A percentile compares a stretch with the other conserved stretches of the same genome.
These are phyloP conservation scores for Leptopterna dolabrata DNA, from an alignment of 2,888 invertebrate species.

Conservation along the genomic window DNA sequence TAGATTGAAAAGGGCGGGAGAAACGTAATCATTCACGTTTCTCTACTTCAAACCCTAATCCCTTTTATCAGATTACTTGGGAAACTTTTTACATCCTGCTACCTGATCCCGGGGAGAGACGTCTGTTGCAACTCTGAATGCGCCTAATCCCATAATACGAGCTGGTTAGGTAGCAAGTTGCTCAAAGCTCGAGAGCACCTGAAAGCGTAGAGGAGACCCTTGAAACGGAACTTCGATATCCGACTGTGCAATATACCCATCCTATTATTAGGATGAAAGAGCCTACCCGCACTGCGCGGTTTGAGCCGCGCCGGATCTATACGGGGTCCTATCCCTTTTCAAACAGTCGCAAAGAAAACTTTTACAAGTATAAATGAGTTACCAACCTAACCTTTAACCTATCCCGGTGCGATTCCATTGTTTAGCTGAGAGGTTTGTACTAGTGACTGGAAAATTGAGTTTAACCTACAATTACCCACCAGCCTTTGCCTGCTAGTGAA, in stretches of 20 bases:
- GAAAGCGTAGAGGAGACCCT: background rate
- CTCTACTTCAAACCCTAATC: background rate
- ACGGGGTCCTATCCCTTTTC: background rate
- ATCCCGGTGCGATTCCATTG: background rate
- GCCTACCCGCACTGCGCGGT: background rate
- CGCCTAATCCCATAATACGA: background rate
- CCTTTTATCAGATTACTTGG: background rate
- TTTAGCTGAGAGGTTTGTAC: background rate
- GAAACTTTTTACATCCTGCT: background rate
- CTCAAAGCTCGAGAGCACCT: background rate
- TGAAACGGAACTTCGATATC: background rate
- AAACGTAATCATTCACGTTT: background rate
- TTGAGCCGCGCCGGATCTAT: background rate
- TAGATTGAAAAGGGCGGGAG: too few species aligned
- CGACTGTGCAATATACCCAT: background rate
- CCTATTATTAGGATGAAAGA: background rate
- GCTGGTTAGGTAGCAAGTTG: background rate
- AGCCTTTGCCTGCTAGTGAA: too few species aligned
- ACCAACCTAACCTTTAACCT: background rate
- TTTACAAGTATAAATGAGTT: background rate
- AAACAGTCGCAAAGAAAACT: background rate
- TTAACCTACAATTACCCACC: too few species aligned
- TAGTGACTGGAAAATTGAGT: background rate
- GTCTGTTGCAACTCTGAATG: background rate
- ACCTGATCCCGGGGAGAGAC: background rate